Percentiles rank a stretch among this genome's conserved stretches.
Evolutionary conservation across 2,888 invertebrate species (phyloP).

Genomic region (Hyposoter dolosus): DNA sequence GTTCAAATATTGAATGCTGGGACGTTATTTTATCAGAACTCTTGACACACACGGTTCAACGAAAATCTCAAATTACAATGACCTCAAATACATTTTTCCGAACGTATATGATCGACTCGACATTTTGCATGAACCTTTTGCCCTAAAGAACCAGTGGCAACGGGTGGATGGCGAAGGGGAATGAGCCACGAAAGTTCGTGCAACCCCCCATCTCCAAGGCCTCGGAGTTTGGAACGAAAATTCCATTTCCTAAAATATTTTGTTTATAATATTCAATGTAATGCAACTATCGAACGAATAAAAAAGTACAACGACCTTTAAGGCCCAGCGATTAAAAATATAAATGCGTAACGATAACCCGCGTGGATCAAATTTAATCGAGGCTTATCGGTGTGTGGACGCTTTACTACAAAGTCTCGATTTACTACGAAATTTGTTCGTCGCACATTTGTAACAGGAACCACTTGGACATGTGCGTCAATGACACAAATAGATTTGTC

Average conservation of each 20-base stretch:
- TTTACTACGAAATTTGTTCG: neutral
- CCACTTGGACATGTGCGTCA: slow-evolving; percentile 20
- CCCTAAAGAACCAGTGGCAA: too few relatives aligned
- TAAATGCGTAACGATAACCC: slow-evolving; percentile 54
- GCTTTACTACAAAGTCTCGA: neutral
- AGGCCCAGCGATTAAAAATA: slow-evolving; percentile 16
- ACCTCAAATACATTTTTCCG: too few relatives aligned
- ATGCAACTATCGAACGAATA: neutral
- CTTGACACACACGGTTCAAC: too few relatives aligned
- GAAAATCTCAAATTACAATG: too few relatives aligned
- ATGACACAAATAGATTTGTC: slow-evolving; percentile 44
- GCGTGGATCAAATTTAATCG: slow-evolving; percentile 40
- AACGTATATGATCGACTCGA: too few relatives aligned
- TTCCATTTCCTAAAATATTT: neutral
- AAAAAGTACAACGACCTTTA: slow-evolving; percentile 45
- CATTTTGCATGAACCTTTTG: too few relatives aligned
- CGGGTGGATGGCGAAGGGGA: neutral
- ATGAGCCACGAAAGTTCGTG: neutral
- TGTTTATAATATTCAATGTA: neutral
- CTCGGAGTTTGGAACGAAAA: neutral
- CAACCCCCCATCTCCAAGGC: too few relatives aligned
- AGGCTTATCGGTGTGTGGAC: slow-evolving; percentile 28
- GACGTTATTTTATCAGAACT: too few relatives aligned
- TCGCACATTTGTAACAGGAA: neutral
- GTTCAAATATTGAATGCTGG: too few relatives aligned